A percentile compares a stretch with the other conserved stretches of the same genome.
These are phyloP conservation scores for Cantharis rufa DNA, from an alignment of 2,888 invertebrate genomes.

Conservation along the genomic window DNA sequence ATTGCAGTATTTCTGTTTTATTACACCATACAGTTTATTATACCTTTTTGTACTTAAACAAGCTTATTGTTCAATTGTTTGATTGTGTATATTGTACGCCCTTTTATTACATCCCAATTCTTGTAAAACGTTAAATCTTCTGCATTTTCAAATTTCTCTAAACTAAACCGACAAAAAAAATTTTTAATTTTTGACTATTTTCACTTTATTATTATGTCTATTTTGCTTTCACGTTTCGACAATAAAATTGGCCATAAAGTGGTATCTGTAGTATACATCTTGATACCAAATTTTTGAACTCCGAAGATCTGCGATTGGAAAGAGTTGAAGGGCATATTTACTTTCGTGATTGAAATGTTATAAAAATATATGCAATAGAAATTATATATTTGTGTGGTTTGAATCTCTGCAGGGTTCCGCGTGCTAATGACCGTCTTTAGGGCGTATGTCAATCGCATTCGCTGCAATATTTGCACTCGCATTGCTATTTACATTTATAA, in stretches of 20 bases:
- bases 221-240: background rate
- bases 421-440: slow-evolving; percentile 41
- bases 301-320: background rate
- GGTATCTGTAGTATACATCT: background rate
- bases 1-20: slow-evolving; percentile 47
- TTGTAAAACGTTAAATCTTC: background rate
- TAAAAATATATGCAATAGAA: background rate
- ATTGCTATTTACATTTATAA: slow-evolving; percentile 48
- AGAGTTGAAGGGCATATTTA: background rate
- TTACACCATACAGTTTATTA: slow-evolving; percentile 42
- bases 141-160: background rate
- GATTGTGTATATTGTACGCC: slow-evolving; percentile 5
- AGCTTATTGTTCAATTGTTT: slow-evolving; percentile 42
- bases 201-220: background rate
- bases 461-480: slow-evolving; percentile 45
- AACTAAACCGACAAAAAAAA: background rate
- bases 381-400: slow-evolving; percentile 1
- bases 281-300: too few species aligned
- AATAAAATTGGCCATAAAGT: background rate
- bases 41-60: slow-evolving; percentile 44
- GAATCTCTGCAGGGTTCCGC: slow-evolving; percentile 35
- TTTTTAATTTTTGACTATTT: background rate
- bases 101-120: background rate
- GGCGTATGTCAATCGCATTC: slow-evolving; percentile 39
- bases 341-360: background rate